Conservation (phyloP, 2,888 invertebrate species). For the Hyposoter dolosus region DNA sequence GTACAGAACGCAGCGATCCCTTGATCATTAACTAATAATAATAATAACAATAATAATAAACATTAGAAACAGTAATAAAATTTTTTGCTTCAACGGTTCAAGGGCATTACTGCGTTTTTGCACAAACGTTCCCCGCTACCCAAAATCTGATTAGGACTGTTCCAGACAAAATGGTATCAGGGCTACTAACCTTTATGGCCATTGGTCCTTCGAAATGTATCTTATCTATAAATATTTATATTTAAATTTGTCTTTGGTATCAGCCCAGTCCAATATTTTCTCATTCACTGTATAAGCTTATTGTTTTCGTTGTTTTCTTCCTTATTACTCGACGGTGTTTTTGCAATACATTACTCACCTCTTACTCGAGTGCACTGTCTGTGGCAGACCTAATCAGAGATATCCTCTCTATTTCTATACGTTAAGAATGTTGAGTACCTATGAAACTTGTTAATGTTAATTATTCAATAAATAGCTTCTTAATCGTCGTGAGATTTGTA, state of each 20-base stretch:
- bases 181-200: conserved; percentile 69
- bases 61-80: not conserved
- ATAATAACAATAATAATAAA: not conserved
- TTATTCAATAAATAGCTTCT: too few species aligned
- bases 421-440: not conserved
- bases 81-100: conserved; percentile 40
- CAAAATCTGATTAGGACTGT: conserved; percentile 85
- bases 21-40: conserved; percentile 54
- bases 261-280: conserved; percentile 54
- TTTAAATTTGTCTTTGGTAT: conserved; percentile 16
- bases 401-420: conserved; percentile 73
- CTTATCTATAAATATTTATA: not conserved
- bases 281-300: conserved; percentile 55
- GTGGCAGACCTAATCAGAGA: conserved; percentile 84
- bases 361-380: conserved; percentile 75
- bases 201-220: conserved; percentile 39
- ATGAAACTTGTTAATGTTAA: too few species aligned
- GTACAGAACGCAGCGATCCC: conserved; percentile 81
- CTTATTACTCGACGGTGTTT: conserved; percentile 13
- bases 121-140: conserved; percentile 77
- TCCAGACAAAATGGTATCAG: conserved; percentile 83
- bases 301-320: conserved; percentile 23
- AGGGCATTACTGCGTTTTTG: conserved; percentile 81
- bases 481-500: too few species aligned
- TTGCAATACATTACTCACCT: conserved; percentile 49